Percentiles rank a stretch among this genome's conserved stretches.
These are phyloP conservation scores for Zaprionus ornatus DNA, from an alignment of 1,140 invertebrate species.

Conservation along the genomic window DNA sequence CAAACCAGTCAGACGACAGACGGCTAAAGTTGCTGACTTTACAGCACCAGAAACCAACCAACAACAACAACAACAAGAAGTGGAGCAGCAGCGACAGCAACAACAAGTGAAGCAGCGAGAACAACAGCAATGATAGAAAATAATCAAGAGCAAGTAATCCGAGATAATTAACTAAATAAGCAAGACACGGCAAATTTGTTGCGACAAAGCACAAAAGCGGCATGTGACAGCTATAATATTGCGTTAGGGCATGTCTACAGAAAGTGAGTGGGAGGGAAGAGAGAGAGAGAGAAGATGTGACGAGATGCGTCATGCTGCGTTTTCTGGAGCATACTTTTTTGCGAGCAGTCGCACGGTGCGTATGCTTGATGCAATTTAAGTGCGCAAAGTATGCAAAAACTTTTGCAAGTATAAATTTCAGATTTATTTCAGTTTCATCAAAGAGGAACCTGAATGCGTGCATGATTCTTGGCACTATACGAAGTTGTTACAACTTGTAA, in stretches of 20 bases:
- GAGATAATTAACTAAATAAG: conserved; percentile 80
- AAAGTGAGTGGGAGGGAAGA: not conserved
- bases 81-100: conserved; percentile 16
- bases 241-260: not conserved
- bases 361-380: conserved; percentile 25
- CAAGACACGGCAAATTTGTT: conserved; percentile 76
- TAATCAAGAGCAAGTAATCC: conserved; percentile 80
- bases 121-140: conserved; percentile 61
- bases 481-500: not conserved
- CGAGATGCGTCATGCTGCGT: conserved; percentile 23
- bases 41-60: conserved; percentile 51
- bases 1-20: conserved; percentile 39
- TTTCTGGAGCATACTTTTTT: conserved; percentile 15
- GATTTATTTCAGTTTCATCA: not conserved
- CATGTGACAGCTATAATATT: conserved; percentile 31
- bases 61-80: conserved; percentile 15
- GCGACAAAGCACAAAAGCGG: conserved; percentile 46
- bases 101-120: not conserved
- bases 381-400: conserved; percentile 1
- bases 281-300: not conserved
- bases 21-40: conserved; percentile 73
- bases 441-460: not conserved
- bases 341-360: conserved; percentile 7
- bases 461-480: not conserved
- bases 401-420: conserved; percentile 3